Conservation (phyloP, 1,140 invertebrate genomes). For the Drosophila oshimai region DNA sequence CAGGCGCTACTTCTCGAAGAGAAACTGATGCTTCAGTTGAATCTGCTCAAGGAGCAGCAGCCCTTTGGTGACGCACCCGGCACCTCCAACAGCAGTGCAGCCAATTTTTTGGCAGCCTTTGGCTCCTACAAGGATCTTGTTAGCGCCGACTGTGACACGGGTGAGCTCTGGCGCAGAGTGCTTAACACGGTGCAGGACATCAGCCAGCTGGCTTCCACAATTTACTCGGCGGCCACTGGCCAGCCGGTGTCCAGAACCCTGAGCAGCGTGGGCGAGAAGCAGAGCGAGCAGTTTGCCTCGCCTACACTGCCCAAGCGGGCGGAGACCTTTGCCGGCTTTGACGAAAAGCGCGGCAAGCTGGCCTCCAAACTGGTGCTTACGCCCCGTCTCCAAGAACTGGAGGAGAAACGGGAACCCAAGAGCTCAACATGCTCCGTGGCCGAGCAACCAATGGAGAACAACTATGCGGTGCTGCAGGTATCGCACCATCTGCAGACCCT, state of each 20-base stretch:
- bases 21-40: conserved; percentile 92
- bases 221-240: conserved; percentile 88
- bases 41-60: conserved; percentile 86
- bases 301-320: conserved; percentile 94
- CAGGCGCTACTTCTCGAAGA: conserved; percentile 93
- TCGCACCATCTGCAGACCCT: conserved; percentile 92
- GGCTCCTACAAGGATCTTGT: conserved; percentile 85
- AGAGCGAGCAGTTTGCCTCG: conserved; percentile 91
- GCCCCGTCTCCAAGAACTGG: conserved; percentile 70
- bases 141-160: conserved; percentile 85
- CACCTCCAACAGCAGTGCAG: conserved; percentile 52
- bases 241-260: conserved; percentile 90
- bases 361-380: conserved; percentile 60
- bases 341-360: conserved; percentile 85
- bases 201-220: conserved; percentile 88
- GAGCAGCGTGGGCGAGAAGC: conserved; percentile 95
- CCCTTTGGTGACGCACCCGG: conserved; percentile 35
- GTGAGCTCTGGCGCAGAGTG: conserved; percentile 88
- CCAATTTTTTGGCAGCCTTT: conserved; percentile 77
- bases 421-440: background rate
- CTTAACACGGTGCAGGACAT: conserved; percentile 86
- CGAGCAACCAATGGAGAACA: conserved; percentile 84
- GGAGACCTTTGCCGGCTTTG: conserved; percentile 97
- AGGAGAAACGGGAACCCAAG: conserved; percentile 64
- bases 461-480: conserved; percentile 88